Conservation (phyloP, 2,797 vertebrate genomes). For the Neoniphon sammara region DNA sequence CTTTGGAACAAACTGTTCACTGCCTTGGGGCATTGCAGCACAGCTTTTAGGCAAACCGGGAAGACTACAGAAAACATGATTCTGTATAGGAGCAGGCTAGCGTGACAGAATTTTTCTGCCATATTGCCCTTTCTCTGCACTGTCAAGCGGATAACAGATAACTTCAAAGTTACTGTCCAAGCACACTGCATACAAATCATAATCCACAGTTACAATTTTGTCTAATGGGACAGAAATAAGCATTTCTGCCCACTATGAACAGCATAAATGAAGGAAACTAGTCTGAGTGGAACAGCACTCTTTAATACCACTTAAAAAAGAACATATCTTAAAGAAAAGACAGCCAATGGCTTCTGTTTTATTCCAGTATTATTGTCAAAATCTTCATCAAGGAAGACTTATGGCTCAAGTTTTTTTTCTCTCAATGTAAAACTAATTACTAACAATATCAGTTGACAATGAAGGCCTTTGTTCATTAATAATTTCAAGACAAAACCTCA, state of each 20-base stretch:
- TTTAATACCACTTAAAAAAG: slow-evolving; percentile 71
- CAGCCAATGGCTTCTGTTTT: slow-evolving; percentile 60
- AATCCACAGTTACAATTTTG: slow-evolving; percentile 1
- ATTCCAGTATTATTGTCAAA: slow-evolving; percentile 60
- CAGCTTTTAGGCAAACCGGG: slow-evolving; percentile 33
- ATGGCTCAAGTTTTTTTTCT: slow-evolving; percentile 55
- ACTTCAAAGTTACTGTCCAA: slow-evolving; percentile 16
- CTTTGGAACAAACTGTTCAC: slow-evolving; percentile 70
- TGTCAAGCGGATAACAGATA: slow-evolving; percentile 38
- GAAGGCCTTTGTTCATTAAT: slow-evolving; percentile 49
- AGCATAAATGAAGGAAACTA: slow-evolving; percentile 34
- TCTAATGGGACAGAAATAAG: slow-evolving; percentile 30
- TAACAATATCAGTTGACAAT: slow-evolving; percentile 36
- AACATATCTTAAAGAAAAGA: slow-evolving; percentile 63
- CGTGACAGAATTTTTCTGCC: slow-evolving; percentile 17
- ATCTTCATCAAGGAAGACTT: slow-evolving; percentile 55
- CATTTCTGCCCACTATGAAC: not conserved
- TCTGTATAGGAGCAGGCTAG: slow-evolving; percentile 9
- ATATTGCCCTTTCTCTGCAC: slow-evolving; percentile 34
- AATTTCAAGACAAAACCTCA: slow-evolving; percentile 12
- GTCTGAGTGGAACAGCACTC: slow-evolving; percentile 42
- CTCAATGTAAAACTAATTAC: slow-evolving; percentile 18
- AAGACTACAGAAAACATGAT: slow-evolving; percentile 9
- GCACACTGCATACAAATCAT: not conserved
- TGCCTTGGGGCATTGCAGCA: slow-evolving; percentile 41